Conservation (phyloP, 2,797 vertebrate species). For the Rhynchonycteris naso region DNA sequence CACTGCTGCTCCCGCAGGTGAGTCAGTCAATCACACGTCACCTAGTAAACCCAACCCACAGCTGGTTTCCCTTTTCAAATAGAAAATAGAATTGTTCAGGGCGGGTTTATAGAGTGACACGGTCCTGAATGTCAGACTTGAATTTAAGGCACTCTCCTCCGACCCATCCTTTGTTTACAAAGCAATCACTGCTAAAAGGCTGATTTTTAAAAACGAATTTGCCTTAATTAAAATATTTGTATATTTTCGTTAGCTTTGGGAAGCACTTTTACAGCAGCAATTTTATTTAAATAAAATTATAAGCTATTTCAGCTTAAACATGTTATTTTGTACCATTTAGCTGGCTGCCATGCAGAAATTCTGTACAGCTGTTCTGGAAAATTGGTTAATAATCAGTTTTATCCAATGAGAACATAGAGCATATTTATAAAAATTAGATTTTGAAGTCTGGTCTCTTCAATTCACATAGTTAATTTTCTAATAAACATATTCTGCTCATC, state of each 20-base stretch:
- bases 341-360: constrained; percentile 78
- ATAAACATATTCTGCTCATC: constrained; percentile 55
- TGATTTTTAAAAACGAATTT: constrained; percentile 68
- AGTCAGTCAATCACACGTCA: constrained; percentile 72
- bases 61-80: constrained; percentile 77
- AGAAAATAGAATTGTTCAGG: constrained; percentile 78
- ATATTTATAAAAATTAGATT: constrained; percentile 81
- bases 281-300: constrained; percentile 76
- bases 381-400: constrained; percentile 82
- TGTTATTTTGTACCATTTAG: constrained; percentile 73
- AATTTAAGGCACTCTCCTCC: constrained; percentile 63
- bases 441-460: constrained; percentile 75
- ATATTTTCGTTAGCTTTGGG: constrained; percentile 72
- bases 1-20: constrained; percentile 71
- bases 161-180: constrained; percentile 78
- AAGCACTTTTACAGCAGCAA: constrained; percentile 68
- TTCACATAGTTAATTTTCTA: constrained; percentile 65
- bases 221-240: constrained; percentile 80
- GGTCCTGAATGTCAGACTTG: constrained; percentile 71
- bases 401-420: constrained; percentile 77
- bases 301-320: constrained; percentile 66
- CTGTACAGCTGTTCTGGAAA: constrained; percentile 81
- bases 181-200: constrained; percentile 67
- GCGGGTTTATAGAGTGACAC: constrained; percentile 74
- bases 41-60: constrained; percentile 72